Conservation (phyloP, 2,113 vertebrate genomes). For the Albula glossodonta region DNA sequence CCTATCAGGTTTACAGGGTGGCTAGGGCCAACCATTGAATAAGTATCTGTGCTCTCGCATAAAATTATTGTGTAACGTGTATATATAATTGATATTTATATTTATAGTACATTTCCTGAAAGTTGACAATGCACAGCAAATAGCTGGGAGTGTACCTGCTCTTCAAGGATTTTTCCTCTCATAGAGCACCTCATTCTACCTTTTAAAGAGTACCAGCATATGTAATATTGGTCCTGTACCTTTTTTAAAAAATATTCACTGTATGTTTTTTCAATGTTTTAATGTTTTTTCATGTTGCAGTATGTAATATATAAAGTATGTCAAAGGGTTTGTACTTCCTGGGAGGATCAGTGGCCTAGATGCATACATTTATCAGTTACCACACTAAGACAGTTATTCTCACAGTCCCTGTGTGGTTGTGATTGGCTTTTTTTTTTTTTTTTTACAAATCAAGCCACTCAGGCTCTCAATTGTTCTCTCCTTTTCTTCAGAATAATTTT, state of each 20-base stretch:
- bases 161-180: neutral
- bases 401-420: slow-evolving; percentile 66
- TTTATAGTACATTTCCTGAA: neutral
- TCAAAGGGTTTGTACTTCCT: slow-evolving; percentile 17
- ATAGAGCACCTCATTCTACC: neutral
- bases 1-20: neutral
- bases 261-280: no score
- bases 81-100: neutral
- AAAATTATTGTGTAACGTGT: neutral
- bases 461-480: slow-evolving; percentile 67
- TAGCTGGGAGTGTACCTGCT: neutral
- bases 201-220: neutral
- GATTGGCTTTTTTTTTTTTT: slow-evolving; percentile 52
- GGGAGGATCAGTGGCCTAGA: slow-evolving; percentile 64
- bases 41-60: neutral
- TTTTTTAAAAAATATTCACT: neutral
- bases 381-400: slow-evolving; percentile 71
- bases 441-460: slow-evolving; percentile 58
- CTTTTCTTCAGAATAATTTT: slow-evolving; percentile 21
- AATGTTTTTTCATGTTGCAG: neutral
- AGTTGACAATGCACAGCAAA: no score
- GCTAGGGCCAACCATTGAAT: neutral
- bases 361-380: slow-evolving; percentile 66
- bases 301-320: neutral
- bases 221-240: neutral